Percentiles rank a stretch among this genome's conserved stretches.
Evolutionary conservation across 2,888 invertebrate genomes (phyloP).

Genomic region (Dolomedes plantarius): DNA sequence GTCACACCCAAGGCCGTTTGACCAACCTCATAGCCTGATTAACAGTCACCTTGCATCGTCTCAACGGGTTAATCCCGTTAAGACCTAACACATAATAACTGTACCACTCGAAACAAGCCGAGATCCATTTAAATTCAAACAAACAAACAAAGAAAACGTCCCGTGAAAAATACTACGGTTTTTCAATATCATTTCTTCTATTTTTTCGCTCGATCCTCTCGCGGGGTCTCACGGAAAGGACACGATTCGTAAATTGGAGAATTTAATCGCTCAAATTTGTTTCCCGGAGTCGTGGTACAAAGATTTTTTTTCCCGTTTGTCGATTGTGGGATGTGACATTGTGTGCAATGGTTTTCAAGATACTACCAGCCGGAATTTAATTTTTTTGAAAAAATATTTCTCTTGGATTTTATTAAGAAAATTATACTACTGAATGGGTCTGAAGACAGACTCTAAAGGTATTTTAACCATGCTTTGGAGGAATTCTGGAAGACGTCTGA

Average conservation of each 20-base stretch:
- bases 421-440: background rate
- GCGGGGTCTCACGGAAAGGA: background rate
- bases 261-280: background rate
- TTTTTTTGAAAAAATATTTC: background rate
- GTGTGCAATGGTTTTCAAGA: background rate
- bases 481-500: background rate
- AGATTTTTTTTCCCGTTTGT: background rate
- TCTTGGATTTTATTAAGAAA: background rate
- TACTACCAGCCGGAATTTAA: background rate
- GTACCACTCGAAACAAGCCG: background rate
- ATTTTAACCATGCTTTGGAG: background rate
- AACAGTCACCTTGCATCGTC: background rate
- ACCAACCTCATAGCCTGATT: background rate
- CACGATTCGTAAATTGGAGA: background rate
- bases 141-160: background rate
- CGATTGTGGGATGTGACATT: background rate
- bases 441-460: background rate
- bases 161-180: background rate
- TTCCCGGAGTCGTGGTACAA: background rate
- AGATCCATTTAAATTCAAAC: no score
- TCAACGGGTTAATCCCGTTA: background rate
- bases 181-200: background rate
- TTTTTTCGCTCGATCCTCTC: background rate
- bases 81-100: background rate
- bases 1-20: slow-evolving; percentile 7